Conservation (phyloP, 2,888 invertebrate species). For the Aporophyla lueneburgensis region DNA sequence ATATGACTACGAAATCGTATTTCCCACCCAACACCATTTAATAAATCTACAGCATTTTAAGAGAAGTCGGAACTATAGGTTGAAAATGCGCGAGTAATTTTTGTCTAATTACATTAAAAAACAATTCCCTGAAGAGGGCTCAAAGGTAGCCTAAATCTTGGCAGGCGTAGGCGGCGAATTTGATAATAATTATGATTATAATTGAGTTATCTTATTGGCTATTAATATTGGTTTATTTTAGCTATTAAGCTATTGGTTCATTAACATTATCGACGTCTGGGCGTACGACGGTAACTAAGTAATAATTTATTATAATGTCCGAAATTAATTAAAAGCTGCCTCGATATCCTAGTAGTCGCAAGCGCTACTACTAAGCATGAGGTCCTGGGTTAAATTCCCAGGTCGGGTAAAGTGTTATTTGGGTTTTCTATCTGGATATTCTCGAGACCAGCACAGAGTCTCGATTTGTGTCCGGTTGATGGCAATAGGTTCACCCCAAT, state of each 20-base stretch:
- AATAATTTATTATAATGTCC: not conserved
- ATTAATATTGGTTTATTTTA: not conserved
- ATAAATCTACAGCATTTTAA: not conserved
- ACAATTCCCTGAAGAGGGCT: not conserved
- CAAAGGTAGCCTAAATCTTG: constrained; percentile 15
- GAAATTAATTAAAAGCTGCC: not conserved
- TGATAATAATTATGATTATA: not conserved
- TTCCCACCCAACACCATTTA: not conserved
- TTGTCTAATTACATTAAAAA: not conserved
- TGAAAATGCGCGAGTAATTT: not conserved
- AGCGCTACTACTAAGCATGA: no score
- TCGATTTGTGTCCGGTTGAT: no score
- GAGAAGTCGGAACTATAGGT: not conserved
- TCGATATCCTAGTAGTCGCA: no score
- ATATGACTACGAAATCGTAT: no score
- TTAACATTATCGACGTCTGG: not conserved
- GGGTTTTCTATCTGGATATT: no score
- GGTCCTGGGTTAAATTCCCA: no score
- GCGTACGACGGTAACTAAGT: not conserved
- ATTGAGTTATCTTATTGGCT: not conserved
- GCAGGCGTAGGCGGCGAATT: not conserved
- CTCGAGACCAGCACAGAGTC: no score
- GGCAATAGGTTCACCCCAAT: no score
- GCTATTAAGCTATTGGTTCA: not conserved
- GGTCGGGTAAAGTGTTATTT: no score